These are phyloP conservation scores for Altica lythri DNA, from an alignment of 2,888 invertebrate genomes.

Conservation along the genomic window DNA sequence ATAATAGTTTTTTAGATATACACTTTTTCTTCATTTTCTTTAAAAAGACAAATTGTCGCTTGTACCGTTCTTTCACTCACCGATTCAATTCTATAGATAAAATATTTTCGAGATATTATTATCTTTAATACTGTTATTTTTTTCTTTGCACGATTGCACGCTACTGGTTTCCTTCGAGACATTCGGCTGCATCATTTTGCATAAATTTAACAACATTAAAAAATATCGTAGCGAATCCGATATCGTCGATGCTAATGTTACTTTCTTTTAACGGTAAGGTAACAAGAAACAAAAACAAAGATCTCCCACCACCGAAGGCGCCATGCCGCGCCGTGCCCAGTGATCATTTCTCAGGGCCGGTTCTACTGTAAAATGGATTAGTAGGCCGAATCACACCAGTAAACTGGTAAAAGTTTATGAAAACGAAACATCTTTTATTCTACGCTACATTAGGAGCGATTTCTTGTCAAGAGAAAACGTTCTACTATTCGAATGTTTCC, in stretches of 20 bases:
- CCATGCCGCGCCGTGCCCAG: slow-evolving; percentile 21
- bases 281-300: slow-evolving; percentile 9
- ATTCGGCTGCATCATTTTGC: no score
- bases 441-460: slow-evolving; percentile 20
- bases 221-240: not conserved
- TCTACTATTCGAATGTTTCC: slow-evolving; percentile 19
- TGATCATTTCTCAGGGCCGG: slow-evolving; percentile 5
- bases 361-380: slow-evolving; percentile 14
- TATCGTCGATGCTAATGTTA: slow-evolving; percentile 13
- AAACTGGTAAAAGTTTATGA: slow-evolving; percentile 24
- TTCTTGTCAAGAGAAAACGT: slow-evolving; percentile 28
- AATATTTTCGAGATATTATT: no score
- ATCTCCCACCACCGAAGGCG: slow-evolving; percentile 19
- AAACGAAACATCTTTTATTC: slow-evolving; percentile 20
- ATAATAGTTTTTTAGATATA: no score
- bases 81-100: no score
- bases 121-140: no score
- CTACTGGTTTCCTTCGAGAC: no score
- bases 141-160: no score
- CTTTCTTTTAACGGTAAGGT: slow-evolving; percentile 24
- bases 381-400: slow-evolving; percentile 13
- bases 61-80: no score
- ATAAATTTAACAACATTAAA: no score
- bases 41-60: no score
- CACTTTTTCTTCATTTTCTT: no score